Conservation (phyloP, 1,140 invertebrate species). For the Phenacoccus solenopsis region DNA sequence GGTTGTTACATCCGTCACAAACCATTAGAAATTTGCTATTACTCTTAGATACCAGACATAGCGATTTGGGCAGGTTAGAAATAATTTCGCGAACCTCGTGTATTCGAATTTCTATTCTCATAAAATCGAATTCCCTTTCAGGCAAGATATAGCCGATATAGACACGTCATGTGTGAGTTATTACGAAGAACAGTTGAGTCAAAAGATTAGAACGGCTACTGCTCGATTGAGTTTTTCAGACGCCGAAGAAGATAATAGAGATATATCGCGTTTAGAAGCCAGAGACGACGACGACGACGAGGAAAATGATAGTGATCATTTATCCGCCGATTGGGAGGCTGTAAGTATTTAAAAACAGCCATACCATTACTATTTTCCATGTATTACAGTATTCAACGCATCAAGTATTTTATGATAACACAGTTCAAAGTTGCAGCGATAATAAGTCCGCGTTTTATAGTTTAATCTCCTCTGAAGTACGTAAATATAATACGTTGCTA, state of each 20-base stretch:
- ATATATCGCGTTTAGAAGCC: neutral
- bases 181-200: neutral
- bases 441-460: no score
- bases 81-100: neutral
- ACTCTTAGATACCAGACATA: slow-evolving; percentile 49
- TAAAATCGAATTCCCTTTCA: neutral
- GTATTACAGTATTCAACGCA: no score
- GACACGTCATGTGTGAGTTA: neutral
- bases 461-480: no score
- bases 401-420: no score
- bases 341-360: neutral
- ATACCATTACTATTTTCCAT: no score
- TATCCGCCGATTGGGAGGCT: neutral
- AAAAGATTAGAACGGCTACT: neutral
- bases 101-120: neutral
- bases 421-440: neutral
- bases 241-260: neutral
- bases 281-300: neutral
- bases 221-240: neutral
- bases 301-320: neutral
- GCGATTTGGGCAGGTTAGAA: slow-evolving; percentile 52
- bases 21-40: slow-evolving; percentile 60
- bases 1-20: slow-evolving; percentile 48
- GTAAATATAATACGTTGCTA: neutral
- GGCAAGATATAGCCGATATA: neutral